Conservation (phyloP, 2,113 vertebrate species). For the Loxodonta africana region DNA sequence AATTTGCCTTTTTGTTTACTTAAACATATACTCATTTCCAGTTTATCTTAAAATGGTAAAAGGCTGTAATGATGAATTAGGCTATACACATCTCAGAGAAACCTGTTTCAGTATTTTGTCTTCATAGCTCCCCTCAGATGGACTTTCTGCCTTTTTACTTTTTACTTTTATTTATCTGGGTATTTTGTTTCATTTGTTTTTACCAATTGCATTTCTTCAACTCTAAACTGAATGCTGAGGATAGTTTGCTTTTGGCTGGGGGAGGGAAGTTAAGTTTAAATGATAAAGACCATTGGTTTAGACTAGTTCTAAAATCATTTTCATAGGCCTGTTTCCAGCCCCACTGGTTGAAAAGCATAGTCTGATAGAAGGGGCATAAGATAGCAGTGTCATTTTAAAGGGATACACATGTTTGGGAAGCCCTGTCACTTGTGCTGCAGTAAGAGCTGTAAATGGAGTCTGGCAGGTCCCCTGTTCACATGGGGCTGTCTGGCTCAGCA, state of each 20-base stretch:
- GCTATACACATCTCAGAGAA: neutral
- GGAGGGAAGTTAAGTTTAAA: constrained; percentile 13
- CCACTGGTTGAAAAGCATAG: neutral
- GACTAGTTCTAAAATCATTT: constrained; percentile 11
- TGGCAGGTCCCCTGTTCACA: constrained; percentile 86
- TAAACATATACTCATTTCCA: constrained; percentile 15
- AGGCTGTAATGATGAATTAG: constrained; percentile 2
- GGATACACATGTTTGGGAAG: neutral
- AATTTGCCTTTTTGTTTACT: constrained; percentile 56
- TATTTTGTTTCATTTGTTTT: constrained; percentile 34
- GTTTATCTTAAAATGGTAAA: constrained; percentile 24
- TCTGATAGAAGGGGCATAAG: neutral
- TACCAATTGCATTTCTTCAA: neutral
- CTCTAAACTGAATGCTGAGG: neutral
- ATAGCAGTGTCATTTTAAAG: neutral
- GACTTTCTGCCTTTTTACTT: neutral
- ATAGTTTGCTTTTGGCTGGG: neutral
- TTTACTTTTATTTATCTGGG: neutral
- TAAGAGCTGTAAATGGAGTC: constrained; percentile 66
- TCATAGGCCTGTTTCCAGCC: neutral
- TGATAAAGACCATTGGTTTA: neutral
- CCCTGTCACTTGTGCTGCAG: neutral
- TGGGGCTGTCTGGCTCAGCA: constrained; percentile 88
- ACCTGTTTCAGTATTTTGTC: neutral
- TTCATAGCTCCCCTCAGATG: neutral